phyloP scores from a whole-genome alignment of 2,113 vertebrate genomes.

The Microcebus tavaratra region DNA sequence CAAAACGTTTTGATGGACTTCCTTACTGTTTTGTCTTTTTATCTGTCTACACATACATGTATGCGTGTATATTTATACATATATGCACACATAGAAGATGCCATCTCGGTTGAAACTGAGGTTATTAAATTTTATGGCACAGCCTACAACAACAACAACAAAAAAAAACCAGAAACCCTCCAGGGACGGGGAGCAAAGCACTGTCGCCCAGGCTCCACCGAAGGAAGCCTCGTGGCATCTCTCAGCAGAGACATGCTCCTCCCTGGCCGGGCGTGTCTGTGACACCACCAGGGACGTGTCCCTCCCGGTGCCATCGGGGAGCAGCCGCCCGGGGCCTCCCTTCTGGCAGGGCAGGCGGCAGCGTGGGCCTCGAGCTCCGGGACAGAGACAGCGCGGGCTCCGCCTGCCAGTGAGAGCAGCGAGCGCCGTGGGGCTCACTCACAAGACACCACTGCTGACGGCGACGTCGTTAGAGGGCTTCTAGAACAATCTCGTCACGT shows the following conservation, averaged over 20 bases:
- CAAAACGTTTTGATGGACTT: neutral
- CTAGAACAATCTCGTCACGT: fast-evolving
- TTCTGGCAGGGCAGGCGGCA: neutral
- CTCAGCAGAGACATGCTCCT: fast-evolving
- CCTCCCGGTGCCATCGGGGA: fast-evolving
- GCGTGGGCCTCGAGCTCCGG: fast-evolving
- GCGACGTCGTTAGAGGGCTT: fast-evolving
- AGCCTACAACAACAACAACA: neutral
- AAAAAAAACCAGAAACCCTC: neutral
- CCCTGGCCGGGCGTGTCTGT: neutral
- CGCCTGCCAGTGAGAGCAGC: fast-evolving
- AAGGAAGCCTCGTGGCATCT: neutral
- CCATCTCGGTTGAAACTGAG: neutral
- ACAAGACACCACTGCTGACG: fast-evolving
- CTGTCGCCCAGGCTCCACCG: fast-evolving
- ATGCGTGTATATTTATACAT: no score
- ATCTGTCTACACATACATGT: no score
- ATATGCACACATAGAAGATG: neutral
- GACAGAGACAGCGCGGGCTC: neutral
- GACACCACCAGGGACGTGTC: neutral
- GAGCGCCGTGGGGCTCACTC: fast-evolving
- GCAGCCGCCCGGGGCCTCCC: fast-evolving
- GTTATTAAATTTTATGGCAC: neutral
- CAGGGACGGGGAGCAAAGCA: neutral
- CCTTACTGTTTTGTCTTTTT: neutral